Conservation (phyloP, 2,888 invertebrate species). For the Dicyrtomina minuta region DNA sequence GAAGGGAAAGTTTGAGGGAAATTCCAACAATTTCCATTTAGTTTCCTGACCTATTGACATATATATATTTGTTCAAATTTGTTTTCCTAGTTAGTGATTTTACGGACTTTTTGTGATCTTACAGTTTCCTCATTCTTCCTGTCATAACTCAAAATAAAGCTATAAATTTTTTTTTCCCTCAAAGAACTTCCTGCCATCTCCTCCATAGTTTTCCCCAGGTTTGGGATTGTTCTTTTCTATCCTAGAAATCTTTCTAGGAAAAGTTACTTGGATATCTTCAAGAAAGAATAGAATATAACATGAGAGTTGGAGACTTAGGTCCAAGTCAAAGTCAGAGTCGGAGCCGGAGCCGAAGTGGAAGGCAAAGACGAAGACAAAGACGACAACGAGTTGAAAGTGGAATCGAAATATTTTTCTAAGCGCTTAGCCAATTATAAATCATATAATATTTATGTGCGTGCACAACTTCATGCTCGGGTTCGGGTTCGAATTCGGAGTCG, state of each 20-base stretch:
- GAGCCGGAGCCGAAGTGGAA: too few relatives aligned
- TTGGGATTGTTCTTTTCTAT: slow-evolving; percentile 8
- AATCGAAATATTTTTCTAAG: slow-evolving; percentile 17
- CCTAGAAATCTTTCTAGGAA: background rate
- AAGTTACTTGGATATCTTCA: too few relatives aligned
- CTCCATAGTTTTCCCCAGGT: too few relatives aligned
- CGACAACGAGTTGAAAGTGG: background rate
- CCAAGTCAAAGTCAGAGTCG: background rate
- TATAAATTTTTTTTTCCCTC: slow-evolving; percentile 16
- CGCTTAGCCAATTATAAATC: slow-evolving; percentile 20
- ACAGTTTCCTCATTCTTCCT: slow-evolving; percentile 30
- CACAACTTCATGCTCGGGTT: slow-evolving; percentile 21
- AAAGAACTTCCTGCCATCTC: slow-evolving; percentile 26
- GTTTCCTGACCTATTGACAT: slow-evolving; percentile 3
- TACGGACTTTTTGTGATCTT: slow-evolving; percentile 31
- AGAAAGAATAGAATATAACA: background rate
- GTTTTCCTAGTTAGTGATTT: slow-evolving; percentile 24
- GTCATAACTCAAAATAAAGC: slow-evolving; percentile 31
- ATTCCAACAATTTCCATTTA: slow-evolving; percentile 27
- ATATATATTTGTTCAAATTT: slow-evolving; percentile 16
- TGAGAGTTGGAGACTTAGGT: background rate
- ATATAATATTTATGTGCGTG: slow-evolving; percentile 25
- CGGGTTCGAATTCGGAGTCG: too few relatives aligned
- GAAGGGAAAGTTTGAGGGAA: slow-evolving; percentile 6
- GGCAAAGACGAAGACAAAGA: too few relatives aligned